phyloP scores from a whole-genome alignment of 2,888 invertebrate species.

The Cabera pusaria region DNA sequence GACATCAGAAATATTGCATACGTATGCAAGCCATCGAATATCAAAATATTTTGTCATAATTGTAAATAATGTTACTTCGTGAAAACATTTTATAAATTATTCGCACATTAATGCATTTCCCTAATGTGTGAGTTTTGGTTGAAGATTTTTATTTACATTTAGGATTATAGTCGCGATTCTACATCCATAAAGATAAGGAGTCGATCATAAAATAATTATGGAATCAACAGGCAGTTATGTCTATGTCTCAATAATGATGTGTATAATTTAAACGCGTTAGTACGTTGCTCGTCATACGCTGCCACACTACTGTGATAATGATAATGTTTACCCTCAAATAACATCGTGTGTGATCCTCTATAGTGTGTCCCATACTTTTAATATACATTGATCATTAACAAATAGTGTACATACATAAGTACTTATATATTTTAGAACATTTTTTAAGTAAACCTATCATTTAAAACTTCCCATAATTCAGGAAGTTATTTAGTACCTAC shows the following conservation, averaged over 20 bases:
- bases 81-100: too few relatives aligned
- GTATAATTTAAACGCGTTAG: slow-evolving; percentile 30
- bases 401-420: slow-evolving; percentile 32
- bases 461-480: slow-evolving; percentile 59
- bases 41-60: slow-evolving; percentile 2
- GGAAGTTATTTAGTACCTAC: slow-evolving; percentile 48
- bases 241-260: not conserved
- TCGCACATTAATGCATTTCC: too few relatives aligned
- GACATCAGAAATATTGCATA: slow-evolving; percentile 7
- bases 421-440: slow-evolving; percentile 24
- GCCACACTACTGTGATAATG: slow-evolving; percentile 73
- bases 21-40: too few relatives aligned
- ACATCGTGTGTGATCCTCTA: slow-evolving; percentile 50
- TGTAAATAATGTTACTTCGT: slow-evolving; percentile 17
- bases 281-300: slow-evolving; percentile 79
- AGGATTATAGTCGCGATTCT: slow-evolving; percentile 2
- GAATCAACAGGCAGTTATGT: not conserved
- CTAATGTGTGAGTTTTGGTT: slow-evolving; percentile 19
- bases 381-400: slow-evolving; percentile 28
- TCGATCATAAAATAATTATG: not conserved
- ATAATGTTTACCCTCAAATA: slow-evolving; percentile 61
- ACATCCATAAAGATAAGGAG: too few relatives aligned
- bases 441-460: slow-evolving; percentile 28
- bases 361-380: slow-evolving; percentile 41
- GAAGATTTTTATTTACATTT: not conserved